Percentiles rank a stretch among this genome's conserved stretches.
These are phyloP conservation scores for Poecilia picta DNA, from an alignment of 2,797 vertebrate species.

Conservation along the genomic window DNA sequence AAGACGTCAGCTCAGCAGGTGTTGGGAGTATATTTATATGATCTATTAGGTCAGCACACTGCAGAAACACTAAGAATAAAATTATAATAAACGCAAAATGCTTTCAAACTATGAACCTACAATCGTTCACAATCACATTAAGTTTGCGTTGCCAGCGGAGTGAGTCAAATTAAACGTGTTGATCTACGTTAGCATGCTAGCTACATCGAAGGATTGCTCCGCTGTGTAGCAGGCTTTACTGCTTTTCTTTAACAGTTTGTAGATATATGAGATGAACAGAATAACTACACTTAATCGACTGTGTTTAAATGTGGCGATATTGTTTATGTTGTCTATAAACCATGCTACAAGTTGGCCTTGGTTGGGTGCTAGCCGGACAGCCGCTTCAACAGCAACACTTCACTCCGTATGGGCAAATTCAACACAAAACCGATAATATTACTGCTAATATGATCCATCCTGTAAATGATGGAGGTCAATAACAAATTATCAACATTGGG, in stretches of 20 bases:
- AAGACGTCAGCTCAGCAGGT: too few species aligned
- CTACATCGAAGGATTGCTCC: not conserved
- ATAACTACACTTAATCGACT: fast-evolving
- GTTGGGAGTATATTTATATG: not conserved
- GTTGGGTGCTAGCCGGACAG: not conserved
- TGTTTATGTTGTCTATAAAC: not conserved
- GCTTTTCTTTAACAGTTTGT: not conserved
- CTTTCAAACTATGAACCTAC: not conserved
- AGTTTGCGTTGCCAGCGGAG: not conserved
- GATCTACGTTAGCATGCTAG: constrained; percentile 28
- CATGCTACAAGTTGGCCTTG: not conserved
- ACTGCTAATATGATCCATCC: not conserved
- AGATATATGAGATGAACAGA: fast-evolving
- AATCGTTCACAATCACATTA: not conserved
- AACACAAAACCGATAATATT: fast-evolving
- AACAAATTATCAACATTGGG: fast-evolving
- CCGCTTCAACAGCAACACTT: constrained; percentile 6
- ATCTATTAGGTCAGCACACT: not conserved
- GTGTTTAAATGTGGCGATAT: fast-evolving
- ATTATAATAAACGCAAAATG: not conserved
- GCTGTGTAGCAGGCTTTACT: constrained; percentile 14
- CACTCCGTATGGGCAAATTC: not conserved
- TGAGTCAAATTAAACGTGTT: constrained; percentile 25
- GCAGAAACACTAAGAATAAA: not conserved
- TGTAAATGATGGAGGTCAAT: fast-evolving